These are phyloP conservation scores for Etheostoma cragini DNA, from an alignment of 2,113 vertebrate species.

Conservation along the genomic window DNA sequence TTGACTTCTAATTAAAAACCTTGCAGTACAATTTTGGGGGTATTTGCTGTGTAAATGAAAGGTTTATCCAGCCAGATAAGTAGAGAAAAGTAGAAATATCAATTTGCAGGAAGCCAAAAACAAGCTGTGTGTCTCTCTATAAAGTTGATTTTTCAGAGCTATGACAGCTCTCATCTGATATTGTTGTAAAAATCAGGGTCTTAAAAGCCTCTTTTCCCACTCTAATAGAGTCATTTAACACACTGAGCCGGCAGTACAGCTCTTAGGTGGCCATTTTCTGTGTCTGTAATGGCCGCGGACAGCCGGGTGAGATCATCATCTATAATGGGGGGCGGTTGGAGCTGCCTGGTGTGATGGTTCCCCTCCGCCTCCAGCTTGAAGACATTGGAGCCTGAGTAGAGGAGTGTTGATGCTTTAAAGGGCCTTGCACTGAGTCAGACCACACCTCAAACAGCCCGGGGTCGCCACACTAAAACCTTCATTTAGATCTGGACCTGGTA, in stretches of 20 bases:
- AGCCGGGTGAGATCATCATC: constrained; percentile 76
- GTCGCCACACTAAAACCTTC: constrained; percentile 70
- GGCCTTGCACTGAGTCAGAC: constrained; percentile 62
- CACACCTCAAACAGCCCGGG: constrained; percentile 77
- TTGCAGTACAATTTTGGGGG: not conserved
- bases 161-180: not conserved
- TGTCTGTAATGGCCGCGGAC: constrained; percentile 63
- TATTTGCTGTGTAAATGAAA: not conserved
- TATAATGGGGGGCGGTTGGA: constrained; percentile 61
- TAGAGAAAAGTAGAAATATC: not conserved
- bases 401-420: constrained; percentile 74
- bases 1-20: not conserved
- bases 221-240: constrained; percentile 17
- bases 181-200: not conserved
- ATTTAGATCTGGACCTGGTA: constrained; percentile 67
- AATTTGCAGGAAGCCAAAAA: not conserved
- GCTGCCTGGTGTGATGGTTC: constrained; percentile 56
- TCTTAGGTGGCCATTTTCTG: constrained; percentile 68
- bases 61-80: not conserved
- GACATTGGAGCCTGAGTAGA: constrained; percentile 63
- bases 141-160: not conserved
- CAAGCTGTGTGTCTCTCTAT: no score
- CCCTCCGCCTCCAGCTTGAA: constrained; percentile 55
- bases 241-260: constrained; percentile 24
- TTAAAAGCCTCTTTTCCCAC: constrained; percentile 7